Evolutionary conservation across 2,113 vertebrate genomes (phyloP), one percentile per base, ranked within the genome.

Genomic region (Nesospiza acunhae): DNA sequence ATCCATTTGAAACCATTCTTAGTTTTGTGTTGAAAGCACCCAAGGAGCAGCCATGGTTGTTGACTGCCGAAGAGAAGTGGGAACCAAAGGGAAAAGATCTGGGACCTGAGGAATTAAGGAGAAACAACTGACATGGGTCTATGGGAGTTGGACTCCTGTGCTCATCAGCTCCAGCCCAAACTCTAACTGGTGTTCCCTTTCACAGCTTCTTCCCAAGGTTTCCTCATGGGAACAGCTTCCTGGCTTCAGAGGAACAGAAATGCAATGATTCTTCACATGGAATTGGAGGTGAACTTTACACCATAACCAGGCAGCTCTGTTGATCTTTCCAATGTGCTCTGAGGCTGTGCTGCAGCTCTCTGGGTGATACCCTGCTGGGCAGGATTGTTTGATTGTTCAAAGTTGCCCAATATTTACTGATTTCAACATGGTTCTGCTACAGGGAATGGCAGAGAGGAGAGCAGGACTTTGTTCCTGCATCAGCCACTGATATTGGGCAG

Each of bases 401-500:
- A 64, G 46, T 92, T 94, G 79, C 72, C 55, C 83, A 84, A 31
- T 89, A 37, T 86, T 94, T 88, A 55, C 72, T 16, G 76, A 93
- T 95, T 95, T 94, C 86, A 47, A 63, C 83, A 74, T 8, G 28
- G n/a, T 77, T 96, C 44, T 70, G 55, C 55, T 55, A 15, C 2
- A 2, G 72, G 53, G 23, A 92, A 77, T 6, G 18, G 55, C 72
- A 86, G 59, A 76, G n/a, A 41, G 46, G 33, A 77, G 35, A 64
- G 30, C 9, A 39, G 63, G 50, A 53, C 19, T 50, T 81, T 62
- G 31, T 49, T 87, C 53, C 67, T 69, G 11, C 49, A n/a, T 70
- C 28, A 33, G 59, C 28, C 56, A 26, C 63, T 76, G 33, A 46
- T 56, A 28, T 6, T 22, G 55, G 47, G 35, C 46, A 60, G 15